Percentiles rank a stretch among this genome's conserved stretches.
Conservation (phyloP, 2,888 invertebrate genomes). For the Lycocerus yunnanus region DNA sequence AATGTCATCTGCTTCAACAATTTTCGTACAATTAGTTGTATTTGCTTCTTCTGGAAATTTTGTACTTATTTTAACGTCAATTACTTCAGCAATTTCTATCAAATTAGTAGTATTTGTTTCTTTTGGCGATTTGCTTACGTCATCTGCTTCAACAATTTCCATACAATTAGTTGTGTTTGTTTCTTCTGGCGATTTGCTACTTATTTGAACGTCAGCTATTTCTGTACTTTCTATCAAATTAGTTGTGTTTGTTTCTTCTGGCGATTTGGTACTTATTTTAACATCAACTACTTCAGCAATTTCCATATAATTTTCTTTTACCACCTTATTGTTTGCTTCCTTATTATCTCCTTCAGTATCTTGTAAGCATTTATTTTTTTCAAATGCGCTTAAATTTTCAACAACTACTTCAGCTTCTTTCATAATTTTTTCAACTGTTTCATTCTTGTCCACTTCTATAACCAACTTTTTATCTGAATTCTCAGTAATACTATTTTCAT, state of each 20-base stretch:
- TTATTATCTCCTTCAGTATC: background rate
- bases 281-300: background rate
- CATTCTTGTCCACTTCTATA: background rate
- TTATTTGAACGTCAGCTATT: background rate
- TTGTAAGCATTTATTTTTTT: background rate
- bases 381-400: background rate
- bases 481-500: background rate
- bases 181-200: background rate
- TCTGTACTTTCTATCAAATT: background rate
- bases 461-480: background rate
- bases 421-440: background rate
- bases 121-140: background rate
- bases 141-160: background rate
- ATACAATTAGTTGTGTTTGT: background rate
- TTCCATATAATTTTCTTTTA: background rate
- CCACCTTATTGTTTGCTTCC: background rate
- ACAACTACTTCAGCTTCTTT: background rate
- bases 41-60: background rate
- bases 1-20: background rate
- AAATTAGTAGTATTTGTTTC: background rate
- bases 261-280: background rate
- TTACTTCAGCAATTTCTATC: background rate
- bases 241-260: background rate
- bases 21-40: no score
- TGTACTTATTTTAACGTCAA: background rate